Evolutionary conservation across 2,113 vertebrate genomes (phyloP).

Genomic region (Ardeotis arabs): DNA sequence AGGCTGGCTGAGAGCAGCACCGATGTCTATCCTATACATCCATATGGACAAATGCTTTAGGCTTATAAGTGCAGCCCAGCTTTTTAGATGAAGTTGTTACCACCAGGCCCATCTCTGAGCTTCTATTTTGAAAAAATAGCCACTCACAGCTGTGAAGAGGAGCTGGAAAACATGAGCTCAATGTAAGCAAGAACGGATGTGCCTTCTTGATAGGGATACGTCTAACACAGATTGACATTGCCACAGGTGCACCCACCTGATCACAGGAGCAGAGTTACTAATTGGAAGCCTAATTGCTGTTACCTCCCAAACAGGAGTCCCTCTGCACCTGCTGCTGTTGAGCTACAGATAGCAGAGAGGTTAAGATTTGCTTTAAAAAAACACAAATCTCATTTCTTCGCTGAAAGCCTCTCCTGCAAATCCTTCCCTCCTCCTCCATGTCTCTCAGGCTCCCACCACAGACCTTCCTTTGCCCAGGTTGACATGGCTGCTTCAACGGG

Average conservation of each 20-base stretch:
- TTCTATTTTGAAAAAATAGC: neutral
- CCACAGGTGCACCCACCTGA: neutral
- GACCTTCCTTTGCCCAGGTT: neutral
- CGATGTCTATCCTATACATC: neutral
- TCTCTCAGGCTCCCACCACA: neutral
- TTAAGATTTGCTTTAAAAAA: neutral
- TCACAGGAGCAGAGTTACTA: neutral
- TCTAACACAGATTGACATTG: neutral
- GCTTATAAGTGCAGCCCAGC: neutral
- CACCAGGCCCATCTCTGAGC: neutral
- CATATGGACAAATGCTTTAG: neutral
- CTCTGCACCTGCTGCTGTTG: neutral
- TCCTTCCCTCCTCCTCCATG: no score
- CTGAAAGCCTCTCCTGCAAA: neutral
- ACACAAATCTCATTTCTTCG: neutral
- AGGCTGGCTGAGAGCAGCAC: neutral
- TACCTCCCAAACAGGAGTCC: neutral
- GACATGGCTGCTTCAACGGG: accelerated
- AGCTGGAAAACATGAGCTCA: neutral
- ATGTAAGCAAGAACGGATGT: neutral
- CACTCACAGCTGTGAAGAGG: neutral
- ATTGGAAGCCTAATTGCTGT: neutral
- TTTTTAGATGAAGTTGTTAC: neutral
- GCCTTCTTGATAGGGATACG: accelerated
- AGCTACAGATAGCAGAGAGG: neutral